Percentiles rank a stretch among this genome's conserved stretches.
Evolutionary conservation across 2,113 vertebrate genomes (phyloP).

Genomic region (Athene noctua): DNA sequence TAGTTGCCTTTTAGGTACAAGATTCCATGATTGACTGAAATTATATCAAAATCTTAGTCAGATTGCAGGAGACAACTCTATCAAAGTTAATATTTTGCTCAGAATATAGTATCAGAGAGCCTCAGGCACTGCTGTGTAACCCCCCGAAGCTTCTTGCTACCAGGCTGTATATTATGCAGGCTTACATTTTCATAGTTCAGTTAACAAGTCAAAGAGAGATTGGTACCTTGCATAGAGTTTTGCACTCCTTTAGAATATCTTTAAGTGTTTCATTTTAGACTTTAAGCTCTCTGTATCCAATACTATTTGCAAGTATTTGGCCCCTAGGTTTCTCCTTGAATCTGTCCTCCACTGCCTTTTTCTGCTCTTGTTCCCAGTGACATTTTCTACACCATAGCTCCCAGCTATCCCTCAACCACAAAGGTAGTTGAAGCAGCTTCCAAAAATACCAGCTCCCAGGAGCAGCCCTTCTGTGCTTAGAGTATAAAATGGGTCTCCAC

Average conservation of each 20-base stretch:
- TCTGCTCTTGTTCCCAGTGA: constrained; percentile 70
- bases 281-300: constrained; percentile 50
- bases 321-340: constrained; percentile 79
- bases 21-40: not conserved
- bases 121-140: constrained; percentile 59
- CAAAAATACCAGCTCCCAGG: constrained; percentile 82
- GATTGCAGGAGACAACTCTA: constrained; percentile 54
- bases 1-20: not conserved
- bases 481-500: constrained; percentile 74
- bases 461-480: constrained; percentile 74
- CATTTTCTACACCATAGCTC: constrained; percentile 77
- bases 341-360: constrained; percentile 66
- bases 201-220: constrained; percentile 69
- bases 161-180: constrained; percentile 38
- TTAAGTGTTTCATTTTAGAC: constrained; percentile 49
- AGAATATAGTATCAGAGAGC: constrained; percentile 58
- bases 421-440: constrained; percentile 80
- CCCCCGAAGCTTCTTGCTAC: constrained; percentile 65
- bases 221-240: constrained; percentile 32
- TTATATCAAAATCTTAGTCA: constrained; percentile 26
- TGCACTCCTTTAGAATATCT: constrained; percentile 54
- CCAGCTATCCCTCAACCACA: constrained; percentile 81
- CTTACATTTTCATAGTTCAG: constrained; percentile 65
- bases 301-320: constrained; percentile 69
- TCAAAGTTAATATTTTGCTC: constrained; percentile 56